Percentiles rank a stretch among this genome's conserved stretches.
Evolutionary conservation across 2,113 vertebrate species (phyloP).

Genomic region (Lepus americanus): DNA sequence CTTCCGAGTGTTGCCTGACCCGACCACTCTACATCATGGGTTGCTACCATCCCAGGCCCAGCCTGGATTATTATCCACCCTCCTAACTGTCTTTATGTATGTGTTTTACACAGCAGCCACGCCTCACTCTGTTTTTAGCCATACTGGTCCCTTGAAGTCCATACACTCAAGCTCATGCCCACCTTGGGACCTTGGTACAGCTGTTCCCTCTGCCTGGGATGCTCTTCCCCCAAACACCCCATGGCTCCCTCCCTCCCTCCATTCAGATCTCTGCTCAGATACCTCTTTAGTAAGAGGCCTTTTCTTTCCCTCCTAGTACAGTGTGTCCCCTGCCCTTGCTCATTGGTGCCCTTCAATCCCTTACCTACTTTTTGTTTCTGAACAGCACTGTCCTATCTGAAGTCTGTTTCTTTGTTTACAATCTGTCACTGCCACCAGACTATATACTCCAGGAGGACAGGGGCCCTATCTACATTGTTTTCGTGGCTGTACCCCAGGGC

Average conservation of each 20-base stretch:
- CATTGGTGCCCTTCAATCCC: not conserved
- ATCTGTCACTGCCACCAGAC: not conserved
- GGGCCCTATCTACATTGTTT: not conserved
- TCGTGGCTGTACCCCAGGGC: not conserved
- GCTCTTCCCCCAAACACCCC: not conserved
- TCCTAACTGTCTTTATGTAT: not conserved
- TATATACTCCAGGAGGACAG: not conserved
- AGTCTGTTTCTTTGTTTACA: not conserved
- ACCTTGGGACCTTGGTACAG: not conserved
- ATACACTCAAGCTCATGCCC: not conserved
- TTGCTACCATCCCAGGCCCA: not conserved
- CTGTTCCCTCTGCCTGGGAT: not conserved
- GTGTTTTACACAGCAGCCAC: not conserved
- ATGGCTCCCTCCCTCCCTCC: not conserved
- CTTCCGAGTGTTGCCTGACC: not conserved
- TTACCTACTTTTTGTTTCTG: not conserved
- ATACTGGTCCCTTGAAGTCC: not conserved
- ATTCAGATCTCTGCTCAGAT: slow-evolving; percentile 4
- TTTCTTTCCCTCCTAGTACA: not conserved
- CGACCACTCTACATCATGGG: not conserved
- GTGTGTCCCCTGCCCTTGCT: not conserved
- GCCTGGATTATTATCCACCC: not conserved
- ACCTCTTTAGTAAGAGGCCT: not conserved
- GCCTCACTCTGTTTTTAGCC: not conserved
- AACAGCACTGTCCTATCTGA: not conserved